These are phyloP conservation scores for Cantharis lateralis DNA, from an alignment of 2,888 invertebrate genomes.

Conservation along the genomic window DNA sequence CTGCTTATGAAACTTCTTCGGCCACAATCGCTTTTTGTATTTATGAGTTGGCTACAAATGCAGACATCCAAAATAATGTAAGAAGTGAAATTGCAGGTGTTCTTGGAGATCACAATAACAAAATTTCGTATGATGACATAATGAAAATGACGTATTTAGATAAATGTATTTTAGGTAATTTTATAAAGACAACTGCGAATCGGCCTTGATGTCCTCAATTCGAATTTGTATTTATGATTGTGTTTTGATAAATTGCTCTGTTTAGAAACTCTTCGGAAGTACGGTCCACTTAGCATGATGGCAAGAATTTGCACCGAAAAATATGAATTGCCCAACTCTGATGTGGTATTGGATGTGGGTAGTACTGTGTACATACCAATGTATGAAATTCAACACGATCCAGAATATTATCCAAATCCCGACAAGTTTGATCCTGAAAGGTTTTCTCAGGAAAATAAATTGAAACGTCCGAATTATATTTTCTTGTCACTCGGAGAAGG, in stretches of 20 bases:
- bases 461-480: constrained; percentile 54
- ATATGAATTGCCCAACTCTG: constrained; percentile 41
- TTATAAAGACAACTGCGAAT: too few species aligned
- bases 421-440: constrained; percentile 66
- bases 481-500: constrained; percentile 65
- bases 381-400: constrained; percentile 42
- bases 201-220: too few species aligned
- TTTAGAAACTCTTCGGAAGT: constrained; percentile 44
- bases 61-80: neutral
- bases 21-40: neutral
- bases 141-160: constrained; percentile 58
- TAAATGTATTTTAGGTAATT: constrained; percentile 52
- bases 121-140: constrained; percentile 56
- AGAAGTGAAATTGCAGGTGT: constrained; percentile 51
- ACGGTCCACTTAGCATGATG: constrained; percentile 42
- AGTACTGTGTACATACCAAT: constrained; percentile 37
- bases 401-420: constrained; percentile 59
- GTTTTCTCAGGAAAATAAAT: constrained; percentile 60
- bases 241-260: too few species aligned
- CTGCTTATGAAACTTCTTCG: neutral
- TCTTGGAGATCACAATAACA: constrained; percentile 48
- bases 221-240: too few species aligned
- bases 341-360: constrained; percentile 37
- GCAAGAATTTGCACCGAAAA: constrained; percentile 38
- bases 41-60: neutral